A percentile compares a stretch with the other conserved stretches of the same genome.
Conservation (phyloP, 2,113 vertebrate species). For the Reinhardtius hippoglossoides region DNA sequence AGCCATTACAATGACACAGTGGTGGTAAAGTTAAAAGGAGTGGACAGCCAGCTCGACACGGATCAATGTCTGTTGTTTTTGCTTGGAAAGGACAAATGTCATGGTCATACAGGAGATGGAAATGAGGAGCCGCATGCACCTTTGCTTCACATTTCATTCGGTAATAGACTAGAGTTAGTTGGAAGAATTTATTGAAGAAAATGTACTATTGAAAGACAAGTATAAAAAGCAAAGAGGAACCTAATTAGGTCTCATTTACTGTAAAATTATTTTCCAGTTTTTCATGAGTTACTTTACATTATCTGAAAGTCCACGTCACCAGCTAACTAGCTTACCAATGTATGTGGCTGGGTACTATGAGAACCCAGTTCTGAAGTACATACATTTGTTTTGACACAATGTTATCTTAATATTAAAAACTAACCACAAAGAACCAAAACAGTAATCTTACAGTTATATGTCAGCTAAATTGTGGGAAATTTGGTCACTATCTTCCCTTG, state of each 20-base stretch:
- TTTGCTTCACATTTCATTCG: slow-evolving; percentile 4
- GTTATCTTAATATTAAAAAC: too few relatives aligned
- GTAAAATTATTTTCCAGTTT: not conserved
- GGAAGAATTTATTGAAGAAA: not conserved
- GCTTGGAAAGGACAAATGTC: slow-evolving; percentile 33
- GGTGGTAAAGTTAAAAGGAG: slow-evolving; percentile 34
- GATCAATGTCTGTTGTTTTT: slow-evolving; percentile 42
- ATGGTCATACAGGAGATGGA: slow-evolving; percentile 7
- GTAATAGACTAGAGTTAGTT: not conserved
- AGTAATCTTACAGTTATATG: too few relatives aligned
- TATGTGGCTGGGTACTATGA: too few relatives aligned
- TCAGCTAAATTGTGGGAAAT: too few relatives aligned
- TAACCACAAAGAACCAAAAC: too few relatives aligned
- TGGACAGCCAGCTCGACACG: slow-evolving; percentile 35
- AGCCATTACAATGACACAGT: slow-evolving; percentile 31
- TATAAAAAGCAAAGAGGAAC: not conserved
- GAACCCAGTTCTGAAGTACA: too few relatives aligned
- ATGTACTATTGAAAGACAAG: not conserved
- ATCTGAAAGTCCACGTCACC: too few relatives aligned
- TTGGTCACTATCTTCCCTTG: too few relatives aligned
- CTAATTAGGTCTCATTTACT: too few relatives aligned
- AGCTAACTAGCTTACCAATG: too few relatives aligned
- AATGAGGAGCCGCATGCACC: slow-evolving; percentile 17
- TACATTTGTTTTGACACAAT: too few relatives aligned
- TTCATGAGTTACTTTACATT: not conserved